Conservation (phyloP, 2,797 vertebrate species). For the Lacerta viridis region DNA sequence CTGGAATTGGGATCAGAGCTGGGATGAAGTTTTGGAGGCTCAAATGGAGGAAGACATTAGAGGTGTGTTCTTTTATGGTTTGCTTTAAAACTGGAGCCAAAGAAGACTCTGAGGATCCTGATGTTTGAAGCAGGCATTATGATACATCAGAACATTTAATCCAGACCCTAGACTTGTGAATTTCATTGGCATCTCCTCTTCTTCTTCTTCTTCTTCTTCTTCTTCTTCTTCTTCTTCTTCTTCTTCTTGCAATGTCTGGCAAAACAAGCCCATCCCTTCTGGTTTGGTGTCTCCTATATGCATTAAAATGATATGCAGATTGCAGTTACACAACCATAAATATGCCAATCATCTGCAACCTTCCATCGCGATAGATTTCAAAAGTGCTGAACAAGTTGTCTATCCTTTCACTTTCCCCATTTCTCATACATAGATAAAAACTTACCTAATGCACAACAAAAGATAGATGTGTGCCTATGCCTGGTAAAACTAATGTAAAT, state of each 20-base stretch:
- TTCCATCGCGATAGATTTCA: neutral
- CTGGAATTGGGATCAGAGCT: no score
- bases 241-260: neutral
- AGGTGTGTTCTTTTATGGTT: neutral
- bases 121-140: neutral
- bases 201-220: neutral
- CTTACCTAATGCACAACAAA: constrained; percentile 27
- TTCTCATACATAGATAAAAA: constrained; percentile 38
- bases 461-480: constrained; percentile 30
- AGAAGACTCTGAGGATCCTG: neutral
- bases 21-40: neutral
- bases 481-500: constrained; percentile 47
- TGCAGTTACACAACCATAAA: neutral
- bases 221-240: neutral
- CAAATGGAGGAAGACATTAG: neutral
- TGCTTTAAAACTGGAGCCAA: neutral
- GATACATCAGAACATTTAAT: neutral
- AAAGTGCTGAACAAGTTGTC: neutral
- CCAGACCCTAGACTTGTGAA: neutral
- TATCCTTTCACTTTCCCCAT: neutral
- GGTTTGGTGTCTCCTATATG: neutral
- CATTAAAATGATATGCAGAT: neutral
- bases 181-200: neutral
- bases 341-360: neutral
- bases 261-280: neutral